A percentile compares a stretch with the other conserved stretches of the same genome.
Conservation (phyloP, 1,140 invertebrate species). For the Cotesia chilonis region DNA sequence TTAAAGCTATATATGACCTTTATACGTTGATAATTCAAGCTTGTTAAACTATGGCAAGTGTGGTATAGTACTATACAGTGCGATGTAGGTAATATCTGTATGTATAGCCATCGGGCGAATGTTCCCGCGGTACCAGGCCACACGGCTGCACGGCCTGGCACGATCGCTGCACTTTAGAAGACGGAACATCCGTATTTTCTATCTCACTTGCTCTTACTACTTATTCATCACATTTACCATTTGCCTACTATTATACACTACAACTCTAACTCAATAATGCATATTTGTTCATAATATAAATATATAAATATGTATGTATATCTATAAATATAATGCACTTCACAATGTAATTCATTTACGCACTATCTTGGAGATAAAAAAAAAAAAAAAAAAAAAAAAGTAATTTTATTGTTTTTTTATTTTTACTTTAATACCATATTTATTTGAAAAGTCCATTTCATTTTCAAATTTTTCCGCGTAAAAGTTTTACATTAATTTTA, state of each 20-base stretch:
- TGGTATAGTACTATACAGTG: no score
- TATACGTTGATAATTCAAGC: slow-evolving; percentile 12
- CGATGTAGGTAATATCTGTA: slow-evolving; percentile 28
- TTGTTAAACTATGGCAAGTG: slow-evolving; percentile 14
- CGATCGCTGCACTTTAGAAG: slow-evolving; percentile 59
- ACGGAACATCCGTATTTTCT: slow-evolving; percentile 47
- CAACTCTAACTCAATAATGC: no score
- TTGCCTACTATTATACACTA: slow-evolving; percentile 26
- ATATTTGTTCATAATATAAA: no score
- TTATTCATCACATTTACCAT: slow-evolving; percentile 42
- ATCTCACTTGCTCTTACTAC: slow-evolving; percentile 34
- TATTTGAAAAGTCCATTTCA: no score
- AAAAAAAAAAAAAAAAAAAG: slow-evolving; percentile 1
- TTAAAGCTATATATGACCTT: slow-evolving; percentile 10
- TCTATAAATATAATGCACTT: slow-evolving; percentile 23
- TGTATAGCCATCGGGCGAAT: slow-evolving; percentile 25
- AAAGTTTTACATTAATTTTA: neutral
- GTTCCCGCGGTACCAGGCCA: slow-evolving; percentile 51
- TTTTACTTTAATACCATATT: no score
- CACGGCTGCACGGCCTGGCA: slow-evolving; percentile 55
- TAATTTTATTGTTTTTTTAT: no score
- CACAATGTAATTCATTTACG: slow-evolving; percentile 22
- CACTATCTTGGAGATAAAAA: neutral
- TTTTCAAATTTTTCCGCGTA: neutral
- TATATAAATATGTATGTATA: no score